Base-by-base conservation (phyloP, 2,888 invertebrate genomes). In the Teleiodes luculella region DNA sequence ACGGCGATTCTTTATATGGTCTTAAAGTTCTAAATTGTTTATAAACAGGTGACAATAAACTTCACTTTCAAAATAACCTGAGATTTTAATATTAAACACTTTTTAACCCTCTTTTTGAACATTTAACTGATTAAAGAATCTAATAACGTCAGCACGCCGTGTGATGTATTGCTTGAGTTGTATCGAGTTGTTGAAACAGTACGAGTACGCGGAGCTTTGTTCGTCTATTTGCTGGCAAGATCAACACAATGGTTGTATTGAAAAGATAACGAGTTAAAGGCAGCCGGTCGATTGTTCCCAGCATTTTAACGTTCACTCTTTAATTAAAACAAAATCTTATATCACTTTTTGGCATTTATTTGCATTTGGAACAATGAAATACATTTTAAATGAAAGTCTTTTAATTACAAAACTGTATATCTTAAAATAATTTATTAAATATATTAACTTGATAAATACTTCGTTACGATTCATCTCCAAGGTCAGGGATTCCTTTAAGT, bases 401-500 rank as follows among this genome's bases (percentile, higher is more conserved):
- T 37, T 37, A 16, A 37, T 37, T 8, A 14, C 14, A 6, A 1
- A 16, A 37, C 14, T 14, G n/a, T n/a, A n/a, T 37, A 18, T 14
- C 8, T 14, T 16, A 2, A 37, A 20, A 10, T 18, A 3, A 18
- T 18, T 41, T 39, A 6, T 14, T 8, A 18, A 6, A 39, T 39
- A 16, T 8, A 39, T 39, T 8, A 39, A 16, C 8, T 18, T 11
- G 2, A 11, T 18, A 11, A 10, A 18, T 13, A 24, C 4, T 24
- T 43, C 14, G 41, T 63, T 65, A 79, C 18, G 63, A 62, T 13
- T 86, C 86, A 18, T 85, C 86, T 43, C 80, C 83, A 28, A 89
- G 70, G 64, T 88, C 88, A 30, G 88, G 88, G 58, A 89, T 86
- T 61, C 88, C 88, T 74, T 84, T 87, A 14, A 89, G 75, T 13